These are phyloP conservation scores for Chaetodon trifasciatus DNA, from an alignment of 2,797 vertebrate genomes.

Conservation along the genomic window DNA sequence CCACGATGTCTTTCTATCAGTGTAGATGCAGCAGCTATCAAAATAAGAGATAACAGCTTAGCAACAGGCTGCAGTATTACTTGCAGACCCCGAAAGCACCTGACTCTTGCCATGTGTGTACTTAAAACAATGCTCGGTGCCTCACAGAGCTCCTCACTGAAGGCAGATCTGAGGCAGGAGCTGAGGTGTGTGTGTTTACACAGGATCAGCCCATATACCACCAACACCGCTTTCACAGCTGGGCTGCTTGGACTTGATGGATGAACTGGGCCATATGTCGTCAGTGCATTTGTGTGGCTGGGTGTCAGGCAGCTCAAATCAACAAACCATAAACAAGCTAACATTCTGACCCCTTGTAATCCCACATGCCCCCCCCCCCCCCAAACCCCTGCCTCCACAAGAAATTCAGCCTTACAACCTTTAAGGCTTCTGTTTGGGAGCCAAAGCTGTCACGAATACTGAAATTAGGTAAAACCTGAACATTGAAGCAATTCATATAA, in stretches of 20 bases:
- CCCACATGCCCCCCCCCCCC: conserved; percentile 40
- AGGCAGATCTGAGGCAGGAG: conserved; percentile 38
- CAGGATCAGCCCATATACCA: conserved; percentile 63
- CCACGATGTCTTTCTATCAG: background rate
- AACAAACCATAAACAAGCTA: conserved; percentile 73
- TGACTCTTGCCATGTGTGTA: conserved; percentile 4
- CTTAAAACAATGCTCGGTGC: conserved; percentile 1
- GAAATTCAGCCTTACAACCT: conserved; percentile 8
- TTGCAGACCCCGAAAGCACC: conserved; percentile 8
- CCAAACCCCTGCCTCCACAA: conserved; percentile 3
- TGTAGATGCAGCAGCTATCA: conserved; percentile 7
- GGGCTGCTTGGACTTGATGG: conserved; percentile 70
- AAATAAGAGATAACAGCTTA: background rate
- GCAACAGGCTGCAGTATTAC: background rate
- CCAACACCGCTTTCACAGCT: conserved; percentile 77
- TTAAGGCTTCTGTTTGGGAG: background rate
- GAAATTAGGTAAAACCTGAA: background rate
- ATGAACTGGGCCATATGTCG: conserved; percentile 74
- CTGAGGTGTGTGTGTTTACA: conserved; percentile 71
- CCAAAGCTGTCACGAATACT: background rate
- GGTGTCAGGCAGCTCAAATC: conserved; percentile 62
- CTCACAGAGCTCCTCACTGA: conserved; percentile 12
- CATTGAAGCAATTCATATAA: background rate
- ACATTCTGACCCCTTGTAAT: conserved; percentile 58
- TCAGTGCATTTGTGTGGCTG: conserved; percentile 23